Base-by-base conservation (phyloP, 2,113 vertebrate genomes). In the Silurus meridionalis region DNA sequence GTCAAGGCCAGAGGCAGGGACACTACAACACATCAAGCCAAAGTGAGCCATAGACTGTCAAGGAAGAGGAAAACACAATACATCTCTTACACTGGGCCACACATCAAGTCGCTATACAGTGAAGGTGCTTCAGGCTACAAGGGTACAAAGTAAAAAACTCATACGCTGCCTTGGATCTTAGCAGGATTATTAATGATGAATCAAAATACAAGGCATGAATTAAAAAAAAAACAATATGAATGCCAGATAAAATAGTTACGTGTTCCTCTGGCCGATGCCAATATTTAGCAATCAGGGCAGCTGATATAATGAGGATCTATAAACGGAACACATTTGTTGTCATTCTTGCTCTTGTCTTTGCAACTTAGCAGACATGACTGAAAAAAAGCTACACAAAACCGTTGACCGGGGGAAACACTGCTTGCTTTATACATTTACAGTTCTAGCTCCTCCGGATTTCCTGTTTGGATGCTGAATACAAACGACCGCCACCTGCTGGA, bases 21-120 rank as follows among this genome's bases (percentile, higher is more conserved):
- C 79, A 58, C 80, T 46, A 55, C 66, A 77, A 37, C 28, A 11
- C 74, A 28, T 85, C 61, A 83, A 61, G 83, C 55, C 67, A 64
- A 53, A 85, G 81, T 28, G 69, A 77, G 84, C 80, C 57, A 80
- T 8, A 82, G 50, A 64, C 50, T 23, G 81, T 71, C 64, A 55
- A 10, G 25, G 6, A 79, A 53, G 69, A 83, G 8, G 61, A 63
- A 57, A 78, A 78, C 17, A 37, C 50, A 82, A 85, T 57, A 77
- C 67, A 77, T 85, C 84, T 85, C 74, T 28, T 48, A 23, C 74
- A 66, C 15, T 23, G 52, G 25, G 17, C 50, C 7, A 66, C 75
- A 69, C 53, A 80, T 85, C 84, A 79, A 5, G 50, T 78, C 60
- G 57, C n/a, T 6, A 9, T 17, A 8, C 25, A 57, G 52, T 21